Evolutionary conservation across 2,113 vertebrate species (phyloP), one percentile per base, ranked within the genome.

Genomic region (Psilopsiagon aymara): DNA sequence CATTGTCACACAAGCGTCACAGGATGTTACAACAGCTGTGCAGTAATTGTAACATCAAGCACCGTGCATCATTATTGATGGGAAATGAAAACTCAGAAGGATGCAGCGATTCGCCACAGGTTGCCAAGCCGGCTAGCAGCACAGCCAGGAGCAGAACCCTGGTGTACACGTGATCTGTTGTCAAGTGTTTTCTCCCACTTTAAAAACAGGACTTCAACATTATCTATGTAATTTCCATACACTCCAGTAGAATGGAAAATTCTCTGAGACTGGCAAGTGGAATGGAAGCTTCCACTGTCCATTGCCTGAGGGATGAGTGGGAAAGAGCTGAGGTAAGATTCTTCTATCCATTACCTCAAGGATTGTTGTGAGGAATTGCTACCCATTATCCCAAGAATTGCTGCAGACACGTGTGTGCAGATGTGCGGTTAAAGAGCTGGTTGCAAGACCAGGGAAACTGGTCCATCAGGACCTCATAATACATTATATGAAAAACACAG

Each of bases 91-190:
- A 31, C 62, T 51, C 15, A 24, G 57, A 39, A 60, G n/a, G 24
- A 18, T 47, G 4, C 71, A 53, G 21, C 3, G 1, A 9, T 66
- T 53, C 35, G 20, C 27, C 11, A 5, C 2, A 49, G 31, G 19
- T 46, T 81, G 24, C 31, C 44, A 28, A 64, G 59, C 64, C 52
- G 35, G 23, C 7, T 28, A 31, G 39, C 53, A 57, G 35, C 27
- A 25, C 64, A 37, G 80, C 29, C 52, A 37, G n/a, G 14, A 67
- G 12, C 1, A 64, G 20, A 37, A 24, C 17, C n/a, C 23, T 33
- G 17, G 13, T 5, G 1, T 12, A 11, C 7, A 0, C 23, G 9
- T 1, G 8, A 33, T 20, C 55, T 18, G 15, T 23, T 27, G 17
- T 11, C 47, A 23, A 29, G n/a, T 47, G 44, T 76, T 82, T 67